These are phyloP conservation scores for Esox masquinongy DNA, from an alignment of 2,797 vertebrate genomes.

Conservation along the genomic window DNA sequence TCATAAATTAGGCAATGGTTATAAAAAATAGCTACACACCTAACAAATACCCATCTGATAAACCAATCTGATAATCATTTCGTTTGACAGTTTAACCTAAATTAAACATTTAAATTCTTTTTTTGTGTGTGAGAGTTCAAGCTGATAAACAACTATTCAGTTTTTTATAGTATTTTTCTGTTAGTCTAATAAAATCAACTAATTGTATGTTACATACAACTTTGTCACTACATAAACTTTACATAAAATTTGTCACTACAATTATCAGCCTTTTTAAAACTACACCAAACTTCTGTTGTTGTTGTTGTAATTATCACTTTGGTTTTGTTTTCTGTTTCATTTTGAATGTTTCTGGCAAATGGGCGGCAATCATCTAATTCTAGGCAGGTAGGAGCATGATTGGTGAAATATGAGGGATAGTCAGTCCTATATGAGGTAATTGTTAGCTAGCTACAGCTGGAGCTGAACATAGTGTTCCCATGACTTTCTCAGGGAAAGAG, in stretches of 20 bases:
- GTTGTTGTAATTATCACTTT: constrained; percentile 11
- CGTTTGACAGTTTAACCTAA: no score
- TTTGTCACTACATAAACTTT: no score
- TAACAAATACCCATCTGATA: no score
- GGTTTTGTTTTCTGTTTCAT: constrained; percentile 53
- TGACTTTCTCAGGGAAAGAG: constrained; percentile 25
- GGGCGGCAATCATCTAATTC: neutral
- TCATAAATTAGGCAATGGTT: no score
- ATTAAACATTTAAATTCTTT: no score
- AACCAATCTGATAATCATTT: no score
- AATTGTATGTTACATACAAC: no score
- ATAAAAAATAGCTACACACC: no score
- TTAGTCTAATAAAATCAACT: no score
- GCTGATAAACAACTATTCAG: no score
- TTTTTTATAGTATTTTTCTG: no score
- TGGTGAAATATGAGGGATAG: neutral
- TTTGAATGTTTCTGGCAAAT: constrained; percentile 34
- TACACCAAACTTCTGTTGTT: constrained; percentile 46
- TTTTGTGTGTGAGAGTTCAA: no score
- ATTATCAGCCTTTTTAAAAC: constrained; percentile 33
- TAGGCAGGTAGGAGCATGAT: constrained; percentile 1
- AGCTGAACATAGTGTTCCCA: constrained; percentile 41
- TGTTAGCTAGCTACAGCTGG: constrained; percentile 2
- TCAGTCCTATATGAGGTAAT: constrained; percentile 27
- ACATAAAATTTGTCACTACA: constrained; percentile 13